These are phyloP conservation scores for Heloderma charlesbogerti DNA, from an alignment of 2,113 vertebrate species.

Conservation along the genomic window DNA sequence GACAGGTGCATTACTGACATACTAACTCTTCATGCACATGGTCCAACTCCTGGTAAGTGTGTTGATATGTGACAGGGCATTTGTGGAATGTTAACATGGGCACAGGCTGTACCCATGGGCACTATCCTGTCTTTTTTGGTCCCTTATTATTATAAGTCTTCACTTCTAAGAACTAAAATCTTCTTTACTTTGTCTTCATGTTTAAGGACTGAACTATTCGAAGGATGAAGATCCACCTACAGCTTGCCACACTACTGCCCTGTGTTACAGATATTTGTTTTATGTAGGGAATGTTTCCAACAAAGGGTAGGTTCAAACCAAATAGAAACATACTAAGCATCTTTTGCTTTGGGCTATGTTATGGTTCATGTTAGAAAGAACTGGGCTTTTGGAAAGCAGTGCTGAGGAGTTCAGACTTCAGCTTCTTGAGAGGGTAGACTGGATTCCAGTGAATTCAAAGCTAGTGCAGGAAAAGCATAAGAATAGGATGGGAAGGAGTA, in stretches of 20 bases:
- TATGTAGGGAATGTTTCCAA: not conserved
- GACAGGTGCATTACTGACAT: not conserved
- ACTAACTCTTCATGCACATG: not conserved
- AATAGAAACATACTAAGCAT: not conserved
- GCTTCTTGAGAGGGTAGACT: not conserved
- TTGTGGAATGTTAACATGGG: not conserved
- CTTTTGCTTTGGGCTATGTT: not conserved
- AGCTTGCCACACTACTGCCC: not conserved
- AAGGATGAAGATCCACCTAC: not conserved
- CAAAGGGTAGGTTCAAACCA: not conserved
- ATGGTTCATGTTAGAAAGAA: constrained; percentile 21
- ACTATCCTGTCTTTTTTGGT: not conserved
- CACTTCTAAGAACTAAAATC: not conserved
- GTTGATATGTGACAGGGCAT: not conserved
- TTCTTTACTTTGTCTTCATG: no score
- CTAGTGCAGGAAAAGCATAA: not conserved
- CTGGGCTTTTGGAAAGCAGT: not conserved
- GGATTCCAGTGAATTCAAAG: not conserved
- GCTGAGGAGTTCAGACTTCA: constrained; percentile 4
- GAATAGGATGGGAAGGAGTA: not conserved
- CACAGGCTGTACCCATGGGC: not conserved
- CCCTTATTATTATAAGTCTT: no score
- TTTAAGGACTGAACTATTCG: not conserved
- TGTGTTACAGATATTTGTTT: not conserved
- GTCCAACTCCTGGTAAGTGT: not conserved